Base-by-base conservation (phyloP, 2,888 invertebrate genomes). In the Mystacides longicornis region DNA sequence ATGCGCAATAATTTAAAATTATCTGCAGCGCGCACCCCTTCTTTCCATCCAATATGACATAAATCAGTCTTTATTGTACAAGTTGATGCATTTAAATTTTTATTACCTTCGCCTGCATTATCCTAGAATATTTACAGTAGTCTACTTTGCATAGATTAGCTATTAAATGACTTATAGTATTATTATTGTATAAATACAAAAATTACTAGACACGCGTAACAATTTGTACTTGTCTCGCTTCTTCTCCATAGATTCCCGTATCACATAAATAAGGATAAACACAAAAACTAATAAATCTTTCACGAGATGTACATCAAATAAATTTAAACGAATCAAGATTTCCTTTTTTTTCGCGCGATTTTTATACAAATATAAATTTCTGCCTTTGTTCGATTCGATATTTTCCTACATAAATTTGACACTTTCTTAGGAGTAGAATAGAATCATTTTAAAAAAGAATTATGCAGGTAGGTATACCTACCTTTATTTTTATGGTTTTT, bases 31-130 rank as follows among this genome's bases (percentile, higher is more conserved):
- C 50, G 51, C 37, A 47, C 56, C 52, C 56, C 56, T 58, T 58
- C 60, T 51, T 60, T 60, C 60, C 60, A 54, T 60, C 60, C 56
- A 16, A 49, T 21, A 42, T 52, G 58, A 54, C 56, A 56, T 60
- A 60, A 60, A 60, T 60, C 60, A 58, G 58, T 56, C 60, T 60
- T 60, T 60, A 60, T 60, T 54, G 60, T 51, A 49, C 50, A 27
- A 52, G 47, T 52, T 58, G 60, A 60, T 58, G 60, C 60, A 60
- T 60, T 60, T 58, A 60, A 60, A 60, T 60, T 60, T 58, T 60
- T 60, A 60, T 60, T 60, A 56, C 60, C 56, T 60, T 52, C 52
- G 60, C n/a, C 56, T 58, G 58, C 58, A 60, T 60, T 60, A 60
- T 60, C 60, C 51, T 22, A 23, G 52, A 45, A 45, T 37, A 14